Percentiles rank a stretch among this genome's conserved stretches.
phyloP scores from a whole-genome alignment of 2,113 vertebrate species.

The Tenebrosternarchus preto region DNA sequence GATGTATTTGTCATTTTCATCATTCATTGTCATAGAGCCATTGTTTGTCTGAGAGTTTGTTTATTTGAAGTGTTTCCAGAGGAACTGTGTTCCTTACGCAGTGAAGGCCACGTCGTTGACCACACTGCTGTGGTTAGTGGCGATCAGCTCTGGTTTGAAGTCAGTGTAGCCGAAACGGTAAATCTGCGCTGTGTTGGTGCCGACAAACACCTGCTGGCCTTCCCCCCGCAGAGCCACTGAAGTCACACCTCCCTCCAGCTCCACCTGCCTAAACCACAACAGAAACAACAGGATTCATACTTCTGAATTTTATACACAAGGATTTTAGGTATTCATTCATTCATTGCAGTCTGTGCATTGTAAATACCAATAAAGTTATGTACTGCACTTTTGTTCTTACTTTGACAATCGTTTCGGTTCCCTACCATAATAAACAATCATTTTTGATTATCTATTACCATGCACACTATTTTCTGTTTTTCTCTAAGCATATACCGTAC shows the following conservation, averaged over 20 bases:
- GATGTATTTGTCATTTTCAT: background rate
- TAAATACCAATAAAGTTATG: no score
- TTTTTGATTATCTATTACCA: no score
- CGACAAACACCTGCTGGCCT: slow-evolving; percentile 81
- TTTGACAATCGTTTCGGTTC: no score
- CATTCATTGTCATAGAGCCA: no score
- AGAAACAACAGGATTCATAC: background rate
- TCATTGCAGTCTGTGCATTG: background rate
- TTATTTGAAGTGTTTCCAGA: no score
- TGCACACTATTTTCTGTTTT: no score
- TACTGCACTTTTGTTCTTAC: no score
- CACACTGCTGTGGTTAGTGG: slow-evolving; percentile 77
- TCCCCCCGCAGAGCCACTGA: slow-evolving; percentile 80
- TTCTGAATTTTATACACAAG: no score
- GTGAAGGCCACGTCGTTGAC: slow-evolving; percentile 78
- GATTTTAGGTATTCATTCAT: background rate
- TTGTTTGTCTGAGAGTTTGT: no score
- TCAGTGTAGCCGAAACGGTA: slow-evolving; percentile 73
- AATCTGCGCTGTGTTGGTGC: slow-evolving; percentile 81
- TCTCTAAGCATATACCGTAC: no score
- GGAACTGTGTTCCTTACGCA: slow-evolving; percentile 73
- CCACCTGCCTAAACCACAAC: slow-evolving; percentile 71
- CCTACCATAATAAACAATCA: no score
- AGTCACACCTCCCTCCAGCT: slow-evolving; percentile 80
- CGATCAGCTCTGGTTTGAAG: slow-evolving; percentile 81